A percentile compares a stretch with the other conserved stretches of the same genome.
Evolutionary conservation across 2,113 vertebrate species (phyloP).

Genomic region (Rhegmatorhina hoffmannsi): DNA sequence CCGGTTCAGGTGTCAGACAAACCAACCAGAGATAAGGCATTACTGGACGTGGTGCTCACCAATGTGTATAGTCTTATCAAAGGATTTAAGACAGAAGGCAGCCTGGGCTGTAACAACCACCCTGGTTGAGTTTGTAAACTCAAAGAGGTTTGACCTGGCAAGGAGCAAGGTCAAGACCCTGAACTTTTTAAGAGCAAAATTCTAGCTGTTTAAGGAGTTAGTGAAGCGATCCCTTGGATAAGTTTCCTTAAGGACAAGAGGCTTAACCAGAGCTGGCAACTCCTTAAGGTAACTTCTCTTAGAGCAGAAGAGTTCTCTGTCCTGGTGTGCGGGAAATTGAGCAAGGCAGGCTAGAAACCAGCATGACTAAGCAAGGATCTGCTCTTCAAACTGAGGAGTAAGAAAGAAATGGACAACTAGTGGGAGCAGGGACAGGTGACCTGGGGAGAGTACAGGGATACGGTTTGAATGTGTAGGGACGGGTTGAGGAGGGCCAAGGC

Average conservation of each 20-base stretch:
- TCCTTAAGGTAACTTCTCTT: neutral
- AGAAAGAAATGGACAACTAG: neutral
- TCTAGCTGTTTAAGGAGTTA: neutral
- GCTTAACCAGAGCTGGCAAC: neutral
- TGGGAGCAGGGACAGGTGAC: neutral
- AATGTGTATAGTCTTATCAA: neutral
- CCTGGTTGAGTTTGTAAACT: rapidly evolving
- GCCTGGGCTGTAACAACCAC: neutral
- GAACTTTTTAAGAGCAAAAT: neutral
- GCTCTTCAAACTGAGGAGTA: neutral
- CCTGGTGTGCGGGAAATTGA: neutral
- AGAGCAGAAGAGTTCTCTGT: neutral
- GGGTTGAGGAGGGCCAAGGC: neutral
- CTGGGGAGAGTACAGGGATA: neutral
- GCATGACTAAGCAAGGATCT: neutral
- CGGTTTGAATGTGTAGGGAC: neutral
- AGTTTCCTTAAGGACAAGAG: neutral
- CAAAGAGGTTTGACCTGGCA: neutral
- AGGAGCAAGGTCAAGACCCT: neutral
- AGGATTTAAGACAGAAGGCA: neutral
- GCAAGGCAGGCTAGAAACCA: neutral
- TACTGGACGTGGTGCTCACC: neutral
- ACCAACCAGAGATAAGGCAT: neutral
- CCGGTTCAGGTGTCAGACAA: neutral
- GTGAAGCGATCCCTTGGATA: neutral